Evolutionary conservation across 2,113 vertebrate genomes (phyloP).

Genomic region (Eolophus roseicapilla): DNA sequence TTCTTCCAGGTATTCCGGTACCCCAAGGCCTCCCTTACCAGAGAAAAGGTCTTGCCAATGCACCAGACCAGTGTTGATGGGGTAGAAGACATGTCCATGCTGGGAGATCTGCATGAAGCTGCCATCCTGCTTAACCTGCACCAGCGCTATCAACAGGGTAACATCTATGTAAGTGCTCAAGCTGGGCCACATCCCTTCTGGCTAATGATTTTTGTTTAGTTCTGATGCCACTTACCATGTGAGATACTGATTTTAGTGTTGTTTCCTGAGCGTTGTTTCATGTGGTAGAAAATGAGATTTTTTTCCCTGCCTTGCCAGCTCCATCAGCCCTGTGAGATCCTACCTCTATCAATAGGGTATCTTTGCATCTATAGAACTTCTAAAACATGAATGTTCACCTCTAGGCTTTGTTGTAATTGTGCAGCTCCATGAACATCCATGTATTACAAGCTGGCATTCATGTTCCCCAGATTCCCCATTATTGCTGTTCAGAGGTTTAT

Average conservation of each 20-base stretch:
- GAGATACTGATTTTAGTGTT: not conserved
- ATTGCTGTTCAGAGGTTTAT: not conserved
- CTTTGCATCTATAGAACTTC: not conserved
- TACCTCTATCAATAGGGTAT: not conserved
- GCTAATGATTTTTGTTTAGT: not conserved
- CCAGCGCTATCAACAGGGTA: slow-evolving; percentile 83
- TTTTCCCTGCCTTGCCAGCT: not conserved
- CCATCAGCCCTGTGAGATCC: not conserved
- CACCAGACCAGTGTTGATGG: slow-evolving; percentile 82
- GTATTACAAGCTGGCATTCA: not conserved
- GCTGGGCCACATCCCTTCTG: not conserved
- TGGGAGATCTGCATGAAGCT: slow-evolving; percentile 87
- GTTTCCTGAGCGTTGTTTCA: not conserved
- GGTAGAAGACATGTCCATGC: slow-evolving; percentile 89
- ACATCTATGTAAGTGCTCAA: slow-evolving; percentile 82
- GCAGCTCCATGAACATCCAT: not conserved
- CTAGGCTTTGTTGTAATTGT: not conserved
- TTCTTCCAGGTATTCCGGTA: slow-evolving; percentile 77
- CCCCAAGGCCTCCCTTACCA: slow-evolving; percentile 71
- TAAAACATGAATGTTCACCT: not conserved
- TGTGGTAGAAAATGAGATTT: not conserved
- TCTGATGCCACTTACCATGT: not conserved
- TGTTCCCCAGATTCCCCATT: not conserved
- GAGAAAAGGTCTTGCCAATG: slow-evolving; percentile 81
- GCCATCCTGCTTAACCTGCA: slow-evolving; percentile 90